Base-by-base conservation (phyloP, 2,888 invertebrate genomes). In the Agrochola litura region DNA sequence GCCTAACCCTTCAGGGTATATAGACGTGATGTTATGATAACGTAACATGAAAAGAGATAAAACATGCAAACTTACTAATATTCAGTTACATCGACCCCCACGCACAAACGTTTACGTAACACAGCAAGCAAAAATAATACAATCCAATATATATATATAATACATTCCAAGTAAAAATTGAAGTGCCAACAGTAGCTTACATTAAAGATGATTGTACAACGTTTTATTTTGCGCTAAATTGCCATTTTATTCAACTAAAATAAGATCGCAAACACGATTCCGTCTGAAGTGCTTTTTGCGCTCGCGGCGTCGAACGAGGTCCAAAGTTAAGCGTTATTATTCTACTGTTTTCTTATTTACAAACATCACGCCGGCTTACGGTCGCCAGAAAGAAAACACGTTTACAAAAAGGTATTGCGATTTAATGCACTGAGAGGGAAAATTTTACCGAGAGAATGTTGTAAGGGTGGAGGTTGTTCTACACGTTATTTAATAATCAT, bases 361-460 rank as follows among this genome's bases (percentile, higher is more conserved):
- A 88, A 90, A 90, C 85, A 88, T 89, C 85, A 86, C 86, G 76
- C 66, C 69, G 77, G 86, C 85, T 85, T 71, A 83, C 73, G 81
- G 83, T 73, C 71, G 76, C 82, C 68, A 49, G 76, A 73, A 78
- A 81, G 76, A 79, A 85, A 88, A 87, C 89, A 88, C 89, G 87
- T 87, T n/a, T n/a, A 83, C 83, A 79, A 80, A 90, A 87, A 86
- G 84, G 87, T 84, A 88, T 90, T 89, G 87, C 85, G 81, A 89
- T 85, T 88, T 86, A 87, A 89, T 86, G 89, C 88, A 89, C 86
- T 90, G 79, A 81, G 75, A 88, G 76, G 70, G 88, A 90, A 90
- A 91, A 92, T 90, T 90, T 85, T 86, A 74, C 79, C 9, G 67
- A 73, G 72, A 82, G 79, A 78, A 73, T 81, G 79, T 76, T 52